Percentiles rank a stretch among this genome's conserved stretches.
Conservation (phyloP, 1,140 invertebrate genomes). For the Manduca sexta region DNA sequence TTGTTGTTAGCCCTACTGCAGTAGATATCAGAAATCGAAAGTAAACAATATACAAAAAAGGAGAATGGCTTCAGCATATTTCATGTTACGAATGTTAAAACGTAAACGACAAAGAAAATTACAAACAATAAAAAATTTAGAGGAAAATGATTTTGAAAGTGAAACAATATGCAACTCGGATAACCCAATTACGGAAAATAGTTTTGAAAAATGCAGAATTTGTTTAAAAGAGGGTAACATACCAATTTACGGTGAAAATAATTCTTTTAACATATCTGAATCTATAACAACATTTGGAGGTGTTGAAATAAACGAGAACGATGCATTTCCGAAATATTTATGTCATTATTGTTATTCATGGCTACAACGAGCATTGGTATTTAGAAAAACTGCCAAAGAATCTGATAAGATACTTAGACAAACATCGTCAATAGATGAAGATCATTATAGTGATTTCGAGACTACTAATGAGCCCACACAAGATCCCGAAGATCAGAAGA, state of each 20-base stretch:
- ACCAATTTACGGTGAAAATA: slow-evolving; percentile 23
- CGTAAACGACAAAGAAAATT: not conserved
- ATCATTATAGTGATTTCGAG: not conserved
- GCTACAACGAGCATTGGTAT: slow-evolving; percentile 27
- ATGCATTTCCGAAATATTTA: slow-evolving; percentile 27
- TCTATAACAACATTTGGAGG: slow-evolving; percentile 20
- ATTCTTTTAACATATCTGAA: slow-evolving; percentile 19
- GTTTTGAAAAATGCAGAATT: slow-evolving; percentile 25
- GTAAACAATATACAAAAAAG: too few species aligned
- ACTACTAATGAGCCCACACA: not conserved
- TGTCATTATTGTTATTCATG: slow-evolving; percentile 23
- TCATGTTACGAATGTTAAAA: slow-evolving; percentile 1
- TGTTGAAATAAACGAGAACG: slow-evolving; percentile 24
- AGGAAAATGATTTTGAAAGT: not conserved
- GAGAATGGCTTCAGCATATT: slow-evolving; percentile 4
- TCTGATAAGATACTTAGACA: slow-evolving; percentile 19
- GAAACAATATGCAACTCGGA: too few species aligned
- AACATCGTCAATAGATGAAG: slow-evolving; percentile 3
- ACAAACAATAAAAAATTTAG: not conserved
- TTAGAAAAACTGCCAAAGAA: slow-evolving; percentile 29
- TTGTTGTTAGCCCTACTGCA: too few species aligned
- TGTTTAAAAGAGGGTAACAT: slow-evolving; percentile 29
- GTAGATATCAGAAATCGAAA: too few species aligned
- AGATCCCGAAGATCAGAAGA: not conserved
- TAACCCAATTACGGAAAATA: too few species aligned